Conservation (phyloP, 2,888 invertebrate genomes). For the Philopedon plagiatum region DNA sequence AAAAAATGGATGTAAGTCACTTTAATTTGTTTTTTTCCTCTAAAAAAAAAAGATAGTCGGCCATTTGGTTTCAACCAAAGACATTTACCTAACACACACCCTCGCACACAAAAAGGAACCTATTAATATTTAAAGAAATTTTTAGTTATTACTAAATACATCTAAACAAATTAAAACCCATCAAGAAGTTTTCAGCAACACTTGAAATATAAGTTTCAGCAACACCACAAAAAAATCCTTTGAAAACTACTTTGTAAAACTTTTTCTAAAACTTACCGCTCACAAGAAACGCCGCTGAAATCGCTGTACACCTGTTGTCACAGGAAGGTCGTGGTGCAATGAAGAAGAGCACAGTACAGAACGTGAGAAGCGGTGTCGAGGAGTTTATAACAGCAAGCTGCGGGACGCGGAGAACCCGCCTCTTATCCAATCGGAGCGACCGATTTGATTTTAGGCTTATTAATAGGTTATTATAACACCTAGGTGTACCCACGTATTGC, state of each 20-base stretch:
- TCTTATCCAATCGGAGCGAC: conserved; percentile 47
- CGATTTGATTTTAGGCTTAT: conserved; percentile 45
- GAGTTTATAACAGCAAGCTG: conserved; percentile 44
- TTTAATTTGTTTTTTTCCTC: too few species aligned
- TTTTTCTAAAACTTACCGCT: conserved; percentile 36
- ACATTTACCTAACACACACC: too few species aligned
- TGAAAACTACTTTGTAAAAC: conserved; percentile 1
- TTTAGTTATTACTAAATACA: too few species aligned
- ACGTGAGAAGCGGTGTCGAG: conserved; percentile 37
- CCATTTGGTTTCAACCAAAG: too few species aligned
- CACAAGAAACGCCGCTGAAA: conserved; percentile 13
- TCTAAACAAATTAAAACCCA: too few species aligned
- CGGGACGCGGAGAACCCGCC: conserved; percentile 49
- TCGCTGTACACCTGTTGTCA: conserved; percentile 42
- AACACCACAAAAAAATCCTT: not conserved
- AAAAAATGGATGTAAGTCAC: too few species aligned
- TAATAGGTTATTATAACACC: conserved; percentile 50
- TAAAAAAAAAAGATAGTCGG: too few species aligned
- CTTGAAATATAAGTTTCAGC: not conserved
- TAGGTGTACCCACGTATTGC: conserved; percentile 45
- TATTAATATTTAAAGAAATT: too few species aligned
- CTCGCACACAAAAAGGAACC: too few species aligned
- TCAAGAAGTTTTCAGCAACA: too few species aligned
- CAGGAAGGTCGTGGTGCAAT: conserved; percentile 43
- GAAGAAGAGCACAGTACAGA: conserved; percentile 46